A percentile compares a stretch with the other conserved stretches of the same genome.
Evolutionary conservation across 1,140 invertebrate genomes (phyloP).

Genomic region (Drosophila seguyi): DNA sequence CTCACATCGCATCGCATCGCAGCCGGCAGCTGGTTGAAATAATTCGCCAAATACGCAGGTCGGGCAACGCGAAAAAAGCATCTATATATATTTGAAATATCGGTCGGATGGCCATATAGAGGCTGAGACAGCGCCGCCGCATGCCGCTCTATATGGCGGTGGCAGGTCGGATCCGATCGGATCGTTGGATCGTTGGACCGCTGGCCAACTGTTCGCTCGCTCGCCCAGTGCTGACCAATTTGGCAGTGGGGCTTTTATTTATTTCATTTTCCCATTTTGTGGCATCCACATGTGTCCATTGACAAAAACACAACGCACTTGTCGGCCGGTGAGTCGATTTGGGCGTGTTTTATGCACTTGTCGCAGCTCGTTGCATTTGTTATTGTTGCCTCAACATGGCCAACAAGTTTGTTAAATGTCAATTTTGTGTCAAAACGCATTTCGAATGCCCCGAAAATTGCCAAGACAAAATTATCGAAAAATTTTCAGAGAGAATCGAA

Average conservation of each 20-base stretch:
- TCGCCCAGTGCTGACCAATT: constrained; percentile 65
- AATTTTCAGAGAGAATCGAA: constrained; percentile 10
- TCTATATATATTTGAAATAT: constrained; percentile 77
- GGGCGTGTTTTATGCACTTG: constrained; percentile 78
- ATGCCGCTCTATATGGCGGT: constrained; percentile 63
- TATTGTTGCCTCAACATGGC: constrained; percentile 63
- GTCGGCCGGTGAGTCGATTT: constrained; percentile 43
- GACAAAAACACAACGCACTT: constrained; percentile 40
- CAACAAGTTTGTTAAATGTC: constrained; percentile 78
- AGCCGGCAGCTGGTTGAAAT: constrained; percentile 34
- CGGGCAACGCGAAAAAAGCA: constrained; percentile 9
- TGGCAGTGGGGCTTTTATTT: constrained; percentile 35
- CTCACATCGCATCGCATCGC: constrained; percentile 11
- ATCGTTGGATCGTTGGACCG: constrained; percentile 29
- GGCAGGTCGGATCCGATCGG: constrained; percentile 47
- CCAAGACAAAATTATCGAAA: constrained; percentile 26
- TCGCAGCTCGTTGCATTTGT: constrained; percentile 39
- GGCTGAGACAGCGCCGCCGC: constrained; percentile 48
- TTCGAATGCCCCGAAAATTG: constrained; percentile 57
- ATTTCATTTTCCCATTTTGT: constrained; percentile 37
- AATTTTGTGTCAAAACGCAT: constrained; percentile 80
- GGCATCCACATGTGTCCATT: constrained; percentile 38
- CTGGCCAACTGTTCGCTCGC: constrained; percentile 45
- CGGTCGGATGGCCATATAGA: constrained; percentile 75
- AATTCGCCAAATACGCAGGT: constrained; percentile 53